Base-by-base conservation (phyloP, 1,140 invertebrate genomes). In the Drosophila aff. region DNA sequence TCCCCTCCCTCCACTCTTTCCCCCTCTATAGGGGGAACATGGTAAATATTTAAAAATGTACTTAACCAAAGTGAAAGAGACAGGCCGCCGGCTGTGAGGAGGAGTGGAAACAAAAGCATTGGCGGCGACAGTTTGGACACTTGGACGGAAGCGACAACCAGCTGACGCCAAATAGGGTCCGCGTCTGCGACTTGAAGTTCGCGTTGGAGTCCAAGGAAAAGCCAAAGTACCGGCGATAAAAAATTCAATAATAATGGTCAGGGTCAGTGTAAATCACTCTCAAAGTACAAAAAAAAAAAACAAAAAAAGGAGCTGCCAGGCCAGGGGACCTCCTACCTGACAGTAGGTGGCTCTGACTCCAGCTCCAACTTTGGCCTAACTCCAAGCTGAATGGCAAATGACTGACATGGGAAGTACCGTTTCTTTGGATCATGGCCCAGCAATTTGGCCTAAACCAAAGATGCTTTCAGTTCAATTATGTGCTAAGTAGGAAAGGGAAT, bases 21-120 rank as follows among this genome's bases (percentile, higher is more conserved):
- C 11, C 23, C 11, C 26, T 38, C 26, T 63, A 53, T 72, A 64
- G 60, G 65, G 72, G 72, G 69, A 66, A 89, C 84, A 89, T 81
- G 85, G 85, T 85, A 89, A 89, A 89, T 89, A 89, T 89, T 89
- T 89, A 89, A 89, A 90, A 89, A 89, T 90, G 81, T 89, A 91
- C 85, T 90, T 90, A 90, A 57, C 81, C 85, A 89, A 90, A 89
- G 85, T 89, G 85, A 89, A 89, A 89, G 85, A 89, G 85, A 89
- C 85, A 90, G 82, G 84, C 83, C 46, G 58, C n/a, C 61, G 26
- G 49, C 59, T 36, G 43, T 38, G 49, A 53, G 63, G 26, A 64
- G 60, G 46, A 49, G 49, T 49, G 43, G 52, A 67, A 49, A 59
- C 50, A 65, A 64, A 28, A 57, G 74, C 46, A 63, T 61, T 86